Evolutionary conservation across 2,888 invertebrate species (phyloP).

Genomic region (Amphiduros pacificus): DNA sequence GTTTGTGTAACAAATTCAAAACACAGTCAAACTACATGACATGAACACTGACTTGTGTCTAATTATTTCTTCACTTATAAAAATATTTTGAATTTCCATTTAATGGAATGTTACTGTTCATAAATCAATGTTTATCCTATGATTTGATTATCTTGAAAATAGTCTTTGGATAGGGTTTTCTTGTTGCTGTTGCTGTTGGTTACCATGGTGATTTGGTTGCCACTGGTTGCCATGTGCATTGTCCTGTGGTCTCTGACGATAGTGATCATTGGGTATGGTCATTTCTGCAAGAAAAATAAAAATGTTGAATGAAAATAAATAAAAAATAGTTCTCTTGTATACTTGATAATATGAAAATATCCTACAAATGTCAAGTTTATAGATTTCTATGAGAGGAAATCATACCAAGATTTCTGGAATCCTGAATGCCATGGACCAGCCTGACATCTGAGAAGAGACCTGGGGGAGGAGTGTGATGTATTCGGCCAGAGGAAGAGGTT

Average conservation of each 20-base stretch:
- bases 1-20: no score
- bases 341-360: background rate
- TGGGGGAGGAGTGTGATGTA: no score
- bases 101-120: no score
- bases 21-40: no score
- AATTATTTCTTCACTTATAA: no score
- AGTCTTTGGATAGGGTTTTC: no score
- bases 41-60: no score
- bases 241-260: background rate
- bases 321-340: background rate
- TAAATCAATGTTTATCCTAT: no score
- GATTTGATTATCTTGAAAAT: no score
- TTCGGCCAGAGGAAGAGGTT: no score
- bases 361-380: background rate
- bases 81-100: no score
- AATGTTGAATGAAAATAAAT: background rate
- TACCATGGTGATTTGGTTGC: slow-evolving; percentile 12
- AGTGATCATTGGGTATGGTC: slow-evolving; percentile 7
- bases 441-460: background rate
- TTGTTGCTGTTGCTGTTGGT: background rate
- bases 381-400: no score
- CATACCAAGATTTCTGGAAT: background rate
- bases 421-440: background rate
- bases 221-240: background rate
- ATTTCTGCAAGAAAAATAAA: background rate